Base-by-base conservation (phyloP, 2,113 vertebrate species). In the Nerophis lumbriciformis region DNA sequence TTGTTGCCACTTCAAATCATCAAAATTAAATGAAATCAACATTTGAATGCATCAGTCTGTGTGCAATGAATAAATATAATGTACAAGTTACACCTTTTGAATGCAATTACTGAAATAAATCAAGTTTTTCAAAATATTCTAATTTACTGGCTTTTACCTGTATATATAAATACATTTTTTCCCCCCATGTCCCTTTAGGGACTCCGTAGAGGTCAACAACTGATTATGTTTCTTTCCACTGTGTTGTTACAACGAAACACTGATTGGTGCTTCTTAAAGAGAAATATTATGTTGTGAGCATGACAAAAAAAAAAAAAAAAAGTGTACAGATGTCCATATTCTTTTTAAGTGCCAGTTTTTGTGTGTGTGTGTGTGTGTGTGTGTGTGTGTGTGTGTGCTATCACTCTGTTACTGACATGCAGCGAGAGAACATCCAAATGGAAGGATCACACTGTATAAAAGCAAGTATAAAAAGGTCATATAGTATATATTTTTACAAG, bases 281-380 rank as follows among this genome's bases (percentile, higher is more conserved):
- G 59, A 79, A 83, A 75, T 82, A 77, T 80, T 79, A 68, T 65
- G 66, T 83, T 45, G 55, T 85, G 74, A 84, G 86, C 88, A 89
- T 89, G 88, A 85, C 71, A 66, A 75, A 80, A 86, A 28, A 28
- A 28, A 28, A 28, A 28, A 28, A 28, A 28, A n/a, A 84, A 84
- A 77, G 66, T 89, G 83, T 88, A 87, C 83, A 89, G 71, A 86
- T 88, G 87, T 90, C 83, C 86, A 83, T 88, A 72, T 87, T 83
- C 75, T 87, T 87, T 90, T 81, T 76, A 87, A 88, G 85, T 90
- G 86, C 84, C 85, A 81, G 84, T 69, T 82, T 83, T n/a, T n/a
- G n/a, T 76, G 19, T 19, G 19, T 72, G 78, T 82, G 88, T 85
- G 55, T 56, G 39, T 45, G 42, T 12, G 10, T 39, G 38, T 39